Base-by-base conservation (phyloP, 2,113 vertebrate genomes). In the Anarrhichthys ocellatus region DNA sequence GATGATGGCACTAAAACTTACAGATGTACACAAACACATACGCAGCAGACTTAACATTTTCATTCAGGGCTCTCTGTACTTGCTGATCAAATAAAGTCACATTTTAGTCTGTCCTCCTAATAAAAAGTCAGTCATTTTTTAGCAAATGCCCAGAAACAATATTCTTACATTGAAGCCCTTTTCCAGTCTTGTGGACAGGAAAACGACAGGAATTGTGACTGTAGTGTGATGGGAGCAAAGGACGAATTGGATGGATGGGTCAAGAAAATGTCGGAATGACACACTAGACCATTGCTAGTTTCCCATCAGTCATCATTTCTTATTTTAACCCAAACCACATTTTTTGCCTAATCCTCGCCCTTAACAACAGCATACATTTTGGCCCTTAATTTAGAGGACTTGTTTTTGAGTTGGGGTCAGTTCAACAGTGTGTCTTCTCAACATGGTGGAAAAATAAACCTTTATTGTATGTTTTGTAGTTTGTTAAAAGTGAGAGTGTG, bases 21-120 rank as follows among this genome's bases (percentile, higher is more conserved):
- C n/a, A 65, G 76, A 80, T 65, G 34, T n/a, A 54, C 29, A 46
- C 27, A 44, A 69, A 75, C 15, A 72, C 68, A 63, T 6, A 1
- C n/a, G 38, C 11, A 52, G 64, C 18, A 72, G 13, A 18, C 7
- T 65, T 14, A 52, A 42, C 18, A 20, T 42, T 70, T 61, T 6
- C 15, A 66, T 62, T 27, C 42, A 54, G 44, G 29, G 38, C 0
- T 61, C 54, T 75, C 1, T 8, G 14, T 52, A 18, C 34, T 9
- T 65, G 22, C 10, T 38, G 59, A 73, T 68, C 6, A 52, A 44
- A 58, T 77, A 46, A 42, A 61, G 4, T 5, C 9, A 40, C 4
- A 10, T 48, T 4, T 3, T 32, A 17, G 34, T 50, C 50, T 9
- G n/a, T 15, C 20, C 9, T 50, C 46, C 34, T 11, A 34, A 32